Conservation (phyloP, 2,888 invertebrate species). For the Microplitis deprimator region DNA sequence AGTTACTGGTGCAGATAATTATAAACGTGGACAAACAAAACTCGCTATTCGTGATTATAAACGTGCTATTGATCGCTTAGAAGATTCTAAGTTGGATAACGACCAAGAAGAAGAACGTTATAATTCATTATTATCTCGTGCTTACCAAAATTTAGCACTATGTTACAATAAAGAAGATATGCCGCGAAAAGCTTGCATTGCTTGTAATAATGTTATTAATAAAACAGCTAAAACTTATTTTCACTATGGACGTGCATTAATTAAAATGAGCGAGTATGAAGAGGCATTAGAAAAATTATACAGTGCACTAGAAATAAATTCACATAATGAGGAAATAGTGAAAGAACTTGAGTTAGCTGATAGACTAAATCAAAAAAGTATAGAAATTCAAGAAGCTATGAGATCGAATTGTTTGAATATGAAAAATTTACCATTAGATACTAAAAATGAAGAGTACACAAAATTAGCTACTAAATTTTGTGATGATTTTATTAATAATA, state of each 20-base stretch:
- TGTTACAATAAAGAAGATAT: constrained; percentile 78
- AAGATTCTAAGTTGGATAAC: constrained; percentile 77
- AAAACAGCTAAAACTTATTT: constrained; percentile 62
- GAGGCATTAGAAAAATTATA: constrained; percentile 75
- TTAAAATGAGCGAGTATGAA: constrained; percentile 76
- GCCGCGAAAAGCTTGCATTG: constrained; percentile 77
- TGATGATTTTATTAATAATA: constrained; percentile 71
- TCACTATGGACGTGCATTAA: constrained; percentile 79
- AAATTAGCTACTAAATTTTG: constrained; percentile 72
- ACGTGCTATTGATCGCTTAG: constrained; percentile 77
- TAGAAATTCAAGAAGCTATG: constrained; percentile 65
- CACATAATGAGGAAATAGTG: constrained; percentile 74
- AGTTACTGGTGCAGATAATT: constrained; percentile 77
- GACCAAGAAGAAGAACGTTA: constrained; percentile 79
- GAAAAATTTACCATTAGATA: constrained; percentile 37
- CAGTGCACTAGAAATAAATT: constrained; percentile 74
- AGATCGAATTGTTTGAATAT: constrained; percentile 64
- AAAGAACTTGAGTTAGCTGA: constrained; percentile 73
- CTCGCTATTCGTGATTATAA: constrained; percentile 73
- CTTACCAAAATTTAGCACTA: constrained; percentile 82
- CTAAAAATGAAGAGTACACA: constrained; percentile 57
- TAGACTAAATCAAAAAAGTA: constrained; percentile 61
- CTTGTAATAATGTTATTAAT: constrained; percentile 74
- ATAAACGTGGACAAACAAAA: constrained; percentile 71
- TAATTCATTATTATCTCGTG: constrained; percentile 76